These are phyloP conservation scores for Chionomys nivalis DNA, from an alignment of 2,113 vertebrate species.

Conservation along the genomic window DNA sequence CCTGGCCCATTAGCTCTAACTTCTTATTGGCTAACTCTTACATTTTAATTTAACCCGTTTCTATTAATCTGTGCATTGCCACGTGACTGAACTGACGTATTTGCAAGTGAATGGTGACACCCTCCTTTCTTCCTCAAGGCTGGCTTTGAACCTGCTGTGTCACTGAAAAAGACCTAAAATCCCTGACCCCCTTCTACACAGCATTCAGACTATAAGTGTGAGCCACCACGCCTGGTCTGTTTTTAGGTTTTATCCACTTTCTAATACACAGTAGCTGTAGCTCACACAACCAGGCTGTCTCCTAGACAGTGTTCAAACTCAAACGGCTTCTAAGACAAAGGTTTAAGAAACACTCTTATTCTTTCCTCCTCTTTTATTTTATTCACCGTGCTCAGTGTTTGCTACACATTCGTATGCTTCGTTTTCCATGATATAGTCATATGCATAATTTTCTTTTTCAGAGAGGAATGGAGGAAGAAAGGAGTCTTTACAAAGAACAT, in stretches of 20 bases:
- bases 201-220: background rate
- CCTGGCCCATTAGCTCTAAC: no score
- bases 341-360: background rate
- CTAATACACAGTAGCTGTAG: background rate
- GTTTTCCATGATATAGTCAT: background rate
- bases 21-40: no score
- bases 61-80: no score
- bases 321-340: background rate
- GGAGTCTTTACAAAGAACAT: background rate
- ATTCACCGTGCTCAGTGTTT: background rate
- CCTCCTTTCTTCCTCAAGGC: fast-evolving
- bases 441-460: background rate
- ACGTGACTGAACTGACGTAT: background rate
- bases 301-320: background rate
- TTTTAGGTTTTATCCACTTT: background rate
- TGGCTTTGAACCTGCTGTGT: no score
- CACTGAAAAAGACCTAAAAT: background rate
- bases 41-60: no score
- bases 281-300: background rate
- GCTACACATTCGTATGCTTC: background rate
- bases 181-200: background rate
- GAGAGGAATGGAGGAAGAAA: background rate
- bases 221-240: background rate
- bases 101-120: background rate
- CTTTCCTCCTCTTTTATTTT: background rate